Evolutionary conservation across 2,113 vertebrate species (phyloP).

Genomic region (Dicrurus megarhynchus): DNA sequence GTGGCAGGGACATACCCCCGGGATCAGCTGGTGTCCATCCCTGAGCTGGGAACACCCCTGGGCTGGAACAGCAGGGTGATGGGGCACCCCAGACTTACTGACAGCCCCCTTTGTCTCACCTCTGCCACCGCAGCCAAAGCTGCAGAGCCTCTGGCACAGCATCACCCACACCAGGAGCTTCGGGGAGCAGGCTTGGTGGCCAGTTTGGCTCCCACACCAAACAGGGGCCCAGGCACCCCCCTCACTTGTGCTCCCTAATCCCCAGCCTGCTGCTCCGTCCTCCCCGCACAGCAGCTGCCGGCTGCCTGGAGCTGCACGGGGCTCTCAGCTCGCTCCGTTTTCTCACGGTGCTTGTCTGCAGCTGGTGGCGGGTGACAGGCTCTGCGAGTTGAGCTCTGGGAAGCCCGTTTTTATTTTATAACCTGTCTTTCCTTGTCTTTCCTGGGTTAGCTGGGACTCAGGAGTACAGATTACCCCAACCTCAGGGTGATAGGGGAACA

Average conservation of each 20-base stretch:
- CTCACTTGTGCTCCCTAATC: not conserved
- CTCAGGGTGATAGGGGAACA: not conserved
- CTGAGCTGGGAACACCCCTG: not conserved
- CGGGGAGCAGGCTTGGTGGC: not conserved
- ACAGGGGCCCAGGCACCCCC: not conserved
- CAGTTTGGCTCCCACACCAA: not conserved
- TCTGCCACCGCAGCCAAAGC: not conserved
- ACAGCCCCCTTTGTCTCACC: accelerated
- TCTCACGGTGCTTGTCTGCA: not conserved
- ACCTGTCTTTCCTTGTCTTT: not conserved
- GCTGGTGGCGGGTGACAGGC: not conserved
- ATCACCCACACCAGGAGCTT: not conserved
- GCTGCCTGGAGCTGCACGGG: not conserved
- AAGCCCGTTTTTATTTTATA: not conserved
- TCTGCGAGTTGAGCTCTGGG: not conserved
- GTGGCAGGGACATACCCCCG: not conserved
- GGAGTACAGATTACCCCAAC: not conserved
- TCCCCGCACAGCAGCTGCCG: not conserved
- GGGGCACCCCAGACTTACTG: accelerated
- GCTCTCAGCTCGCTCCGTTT: not conserved
- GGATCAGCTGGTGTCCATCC: not conserved
- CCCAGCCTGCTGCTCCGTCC: not conserved
- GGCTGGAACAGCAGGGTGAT: not conserved
- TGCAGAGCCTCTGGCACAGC: not conserved
- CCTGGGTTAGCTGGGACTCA: not conserved